phyloP scores from a whole-genome alignment of 1,140 invertebrate genomes.

The Spodoptera frugiperda region DNA sequence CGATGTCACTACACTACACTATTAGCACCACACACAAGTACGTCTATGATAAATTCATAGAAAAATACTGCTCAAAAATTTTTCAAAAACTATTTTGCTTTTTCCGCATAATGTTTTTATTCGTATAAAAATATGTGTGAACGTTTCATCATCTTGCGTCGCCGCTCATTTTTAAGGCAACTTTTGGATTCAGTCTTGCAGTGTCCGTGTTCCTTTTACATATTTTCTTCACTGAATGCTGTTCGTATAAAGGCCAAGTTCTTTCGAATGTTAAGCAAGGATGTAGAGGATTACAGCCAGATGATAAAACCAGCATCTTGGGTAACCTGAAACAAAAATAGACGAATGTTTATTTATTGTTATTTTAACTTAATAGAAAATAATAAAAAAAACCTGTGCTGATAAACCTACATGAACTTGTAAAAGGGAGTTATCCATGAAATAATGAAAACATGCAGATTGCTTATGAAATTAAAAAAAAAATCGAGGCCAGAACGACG shows the following conservation, averaged over 20 bases:
- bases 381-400: neutral
- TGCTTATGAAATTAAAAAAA: constrained; percentile 21
- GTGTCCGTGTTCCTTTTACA: constrained; percentile 60
- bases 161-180: constrained; percentile 76
- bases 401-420: too few relatives aligned
- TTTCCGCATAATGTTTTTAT: constrained; percentile 52
- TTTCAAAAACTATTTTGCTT: constrained; percentile 64
- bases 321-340: constrained; percentile 70
- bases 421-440: too few relatives aligned
- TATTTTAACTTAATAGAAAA: neutral
- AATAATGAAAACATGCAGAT: neutral
- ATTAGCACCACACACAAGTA: constrained; percentile 70
- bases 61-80: constrained; percentile 72
- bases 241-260: constrained; percentile 29
- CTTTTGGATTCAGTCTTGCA: constrained; percentile 72
- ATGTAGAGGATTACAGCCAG: constrained; percentile 54
- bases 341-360: constrained; percentile 33
- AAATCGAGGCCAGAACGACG: constrained; percentile 49
- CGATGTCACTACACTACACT: constrained; percentile 63
- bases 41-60: constrained; percentile 62
- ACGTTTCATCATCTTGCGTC: constrained; percentile 71
- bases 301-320: constrained; percentile 75
- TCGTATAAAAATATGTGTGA: constrained; percentile 59
- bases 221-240: constrained; percentile 55
- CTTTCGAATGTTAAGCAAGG: constrained; percentile 47